phyloP scores from a whole-genome alignment of 2,113 vertebrate genomes.

The Sphaerodactylus townsendi region DNA sequence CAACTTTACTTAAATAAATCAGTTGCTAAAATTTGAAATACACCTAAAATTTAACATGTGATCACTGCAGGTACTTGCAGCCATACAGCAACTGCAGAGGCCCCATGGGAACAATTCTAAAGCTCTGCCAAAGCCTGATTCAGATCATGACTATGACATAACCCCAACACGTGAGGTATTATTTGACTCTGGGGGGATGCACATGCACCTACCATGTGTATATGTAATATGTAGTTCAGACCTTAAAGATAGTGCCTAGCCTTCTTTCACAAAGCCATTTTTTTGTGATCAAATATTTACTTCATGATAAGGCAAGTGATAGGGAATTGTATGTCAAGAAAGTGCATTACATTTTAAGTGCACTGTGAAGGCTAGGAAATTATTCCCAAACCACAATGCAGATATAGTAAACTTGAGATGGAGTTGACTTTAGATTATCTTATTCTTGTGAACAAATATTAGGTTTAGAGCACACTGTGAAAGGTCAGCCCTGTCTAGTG shows the following conservation, averaged over 20 bases:
- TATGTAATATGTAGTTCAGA: too few species aligned
- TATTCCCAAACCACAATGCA: not conserved
- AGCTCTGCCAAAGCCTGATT: too few species aligned
- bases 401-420: not conserved
- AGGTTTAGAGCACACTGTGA: not conserved
- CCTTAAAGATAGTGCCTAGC: not conserved
- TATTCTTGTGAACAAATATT: not conserved
- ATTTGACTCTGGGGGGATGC: too few species aligned
- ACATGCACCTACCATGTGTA: too few species aligned
- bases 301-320: not conserved
- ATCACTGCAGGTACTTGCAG: too few species aligned
- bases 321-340: too few species aligned
- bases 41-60: too few species aligned
- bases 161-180: too few species aligned
- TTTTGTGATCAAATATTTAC: not conserved
- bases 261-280: not conserved
- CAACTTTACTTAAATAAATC: not conserved
- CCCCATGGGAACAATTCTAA: too few species aligned
- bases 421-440: not conserved
- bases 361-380: not conserved
- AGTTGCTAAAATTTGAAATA: too few species aligned
- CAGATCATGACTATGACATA: too few species aligned
- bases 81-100: too few species aligned
- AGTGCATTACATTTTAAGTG: not conserved
- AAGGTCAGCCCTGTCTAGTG: not conserved